phyloP scores from a whole-genome alignment of 2,113 vertebrate species.

The Crypturellus undulatus region DNA sequence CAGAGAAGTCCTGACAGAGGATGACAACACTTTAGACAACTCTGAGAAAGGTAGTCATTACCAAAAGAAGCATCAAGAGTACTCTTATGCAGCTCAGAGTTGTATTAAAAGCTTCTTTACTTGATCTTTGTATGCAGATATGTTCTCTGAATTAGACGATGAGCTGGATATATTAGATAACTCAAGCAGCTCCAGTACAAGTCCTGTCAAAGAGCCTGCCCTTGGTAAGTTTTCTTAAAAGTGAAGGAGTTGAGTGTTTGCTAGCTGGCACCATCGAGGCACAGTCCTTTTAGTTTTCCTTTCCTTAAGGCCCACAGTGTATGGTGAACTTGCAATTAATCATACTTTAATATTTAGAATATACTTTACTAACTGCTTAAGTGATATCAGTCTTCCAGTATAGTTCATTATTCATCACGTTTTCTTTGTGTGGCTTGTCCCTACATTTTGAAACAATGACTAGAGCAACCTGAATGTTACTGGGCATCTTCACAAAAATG shows the following conservation, averaged over 20 bases:
- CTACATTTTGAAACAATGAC: not conserved
- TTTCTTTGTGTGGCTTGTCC: not conserved
- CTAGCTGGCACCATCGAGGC: too few species aligned
- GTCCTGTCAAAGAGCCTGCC: conserved; percentile 68
- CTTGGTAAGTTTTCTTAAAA: conserved; percentile 67
- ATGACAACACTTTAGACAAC: conserved; percentile 56
- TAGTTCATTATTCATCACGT: not conserved
- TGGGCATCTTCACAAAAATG: not conserved
- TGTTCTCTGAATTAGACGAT: conserved; percentile 74
- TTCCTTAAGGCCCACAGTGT: not conserved
- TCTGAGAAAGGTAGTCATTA: conserved; percentile 67
- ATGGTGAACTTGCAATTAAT: not conserved
- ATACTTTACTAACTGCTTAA: not conserved
- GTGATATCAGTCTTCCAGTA: not conserved
- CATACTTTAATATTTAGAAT: not conserved
- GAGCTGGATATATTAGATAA: conserved; percentile 64
- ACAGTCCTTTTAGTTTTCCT: not conserved
- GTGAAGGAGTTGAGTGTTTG: not conserved
- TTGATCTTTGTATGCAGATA: conserved; percentile 51
- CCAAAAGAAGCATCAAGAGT: not conserved
- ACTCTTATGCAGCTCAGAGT: not conserved
- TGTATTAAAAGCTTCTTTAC: not conserved
- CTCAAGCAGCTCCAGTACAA: conserved; percentile 64
- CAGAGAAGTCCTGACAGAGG: conserved; percentile 56
- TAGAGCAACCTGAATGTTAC: not conserved